Evolutionary conservation across 2,888 invertebrate genomes (phyloP), one percentile per base, ranked within the genome.

Genomic region (Strigamia crassipes): DNA sequence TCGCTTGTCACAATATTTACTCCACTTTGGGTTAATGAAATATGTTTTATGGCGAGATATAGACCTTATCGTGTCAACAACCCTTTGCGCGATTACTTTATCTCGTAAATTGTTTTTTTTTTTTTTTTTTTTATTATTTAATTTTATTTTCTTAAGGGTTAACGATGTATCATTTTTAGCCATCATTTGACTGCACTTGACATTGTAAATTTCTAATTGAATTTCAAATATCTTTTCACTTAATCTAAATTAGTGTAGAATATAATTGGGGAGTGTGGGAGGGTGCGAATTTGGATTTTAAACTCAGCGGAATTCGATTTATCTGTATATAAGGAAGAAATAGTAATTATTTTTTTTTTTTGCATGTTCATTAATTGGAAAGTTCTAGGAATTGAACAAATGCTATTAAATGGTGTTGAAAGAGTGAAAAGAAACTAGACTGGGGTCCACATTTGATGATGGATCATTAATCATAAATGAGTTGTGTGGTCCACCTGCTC

Each of bases 391-490:
- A 56, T 56, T 56, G 56, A 56, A 56, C 21, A 18, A 56, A 18
- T 4, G 46, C n/a, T 46, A n/a, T 46, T 46, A 46, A n/a, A 46
- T 46, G 46, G n/a, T 56, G n/a, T 56, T 18, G n/a, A 56, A 56
- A 18, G 18, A 66, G 27, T 15, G 27, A 73, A 73, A 73, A 31
- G 27, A 27, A 73, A 31, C 6, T 10, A 15, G 73, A 31, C 6
- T 10, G 13, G 73, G 12, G 27, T 73, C 5, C 56, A 31, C 21
- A 66, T 23, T 66, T 23, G 61, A 66, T 5, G 61, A 27, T 27
- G 73, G 73, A 27, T 73, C 73, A 73, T 73, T 73, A 73, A 73
- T 73, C 73, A 73, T 31, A 73, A 73, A 73, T 73, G 73, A 73
- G 73, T 73, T 73, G 73, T 73, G 73, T 4, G 73, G 73, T 73